Evolutionary conservation across 2,797 vertebrate genomes (phyloP).

Genomic region (Chelon auratus): DNA sequence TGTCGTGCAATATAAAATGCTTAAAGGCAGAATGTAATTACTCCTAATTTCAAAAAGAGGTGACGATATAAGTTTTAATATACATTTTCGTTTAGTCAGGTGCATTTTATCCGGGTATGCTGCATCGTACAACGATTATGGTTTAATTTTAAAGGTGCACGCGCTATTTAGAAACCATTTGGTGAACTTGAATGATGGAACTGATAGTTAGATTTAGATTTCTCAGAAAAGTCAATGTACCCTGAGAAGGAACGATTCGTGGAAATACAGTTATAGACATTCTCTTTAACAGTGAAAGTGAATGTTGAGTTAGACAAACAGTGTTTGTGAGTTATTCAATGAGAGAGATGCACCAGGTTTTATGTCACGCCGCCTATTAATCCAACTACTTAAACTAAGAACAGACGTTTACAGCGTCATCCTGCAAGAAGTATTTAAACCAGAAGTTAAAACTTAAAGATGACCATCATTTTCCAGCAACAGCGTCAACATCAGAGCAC

Average conservation of each 20-base stretch:
- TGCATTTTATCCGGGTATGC: background rate
- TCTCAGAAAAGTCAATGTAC: conserved; percentile 11
- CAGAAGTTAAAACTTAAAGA: no score
- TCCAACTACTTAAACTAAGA: background rate
- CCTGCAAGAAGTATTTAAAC: no score
- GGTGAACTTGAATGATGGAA: background rate
- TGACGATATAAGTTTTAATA: background rate
- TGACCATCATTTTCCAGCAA: no score
- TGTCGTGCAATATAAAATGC: conserved; percentile 31
- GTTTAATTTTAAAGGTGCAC: background rate
- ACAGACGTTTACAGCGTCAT: background rate
- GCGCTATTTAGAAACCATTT: no score
- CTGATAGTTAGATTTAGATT: background rate
- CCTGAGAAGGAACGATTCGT: conserved; percentile 13
- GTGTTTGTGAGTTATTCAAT: background rate
- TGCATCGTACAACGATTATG: no score
- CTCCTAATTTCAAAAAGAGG: background rate
- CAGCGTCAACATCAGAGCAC: no score
- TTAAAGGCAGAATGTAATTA: background rate
- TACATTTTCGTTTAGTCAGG: background rate
- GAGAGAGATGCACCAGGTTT: background rate
- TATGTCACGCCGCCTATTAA: background rate
- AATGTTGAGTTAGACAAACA: no score
- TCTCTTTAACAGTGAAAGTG: background rate
- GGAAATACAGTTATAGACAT: background rate